phyloP scores from a whole-genome alignment of 2,888 invertebrate species.

The Amphipyra berbera region DNA sequence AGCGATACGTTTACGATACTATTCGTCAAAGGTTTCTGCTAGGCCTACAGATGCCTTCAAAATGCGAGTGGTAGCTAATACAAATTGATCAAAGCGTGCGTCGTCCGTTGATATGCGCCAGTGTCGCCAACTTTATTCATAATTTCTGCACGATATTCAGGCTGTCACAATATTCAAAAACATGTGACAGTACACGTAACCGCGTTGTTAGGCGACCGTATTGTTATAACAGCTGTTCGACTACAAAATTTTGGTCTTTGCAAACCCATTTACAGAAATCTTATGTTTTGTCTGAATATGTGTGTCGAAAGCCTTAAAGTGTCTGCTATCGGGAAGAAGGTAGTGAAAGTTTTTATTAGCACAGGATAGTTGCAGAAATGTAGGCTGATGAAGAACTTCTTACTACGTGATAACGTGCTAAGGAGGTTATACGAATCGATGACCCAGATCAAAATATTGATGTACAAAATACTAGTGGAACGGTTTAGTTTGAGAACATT shows the following conservation, averaged over 20 bases:
- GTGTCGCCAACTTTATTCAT: constrained; percentile 30
- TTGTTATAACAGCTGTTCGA: constrained; percentile 44
- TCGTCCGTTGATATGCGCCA: constrained; percentile 70
- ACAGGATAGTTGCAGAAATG: constrained; percentile 1
- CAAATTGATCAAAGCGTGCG: constrained; percentile 64
- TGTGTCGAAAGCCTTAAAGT: constrained; percentile 1
- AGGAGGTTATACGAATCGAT: constrained; percentile 35
- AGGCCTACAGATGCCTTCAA: constrained; percentile 29
- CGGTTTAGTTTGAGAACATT: constrained; percentile 15
- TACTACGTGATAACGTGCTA: constrained; percentile 6
- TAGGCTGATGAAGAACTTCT: constrained; percentile 5
- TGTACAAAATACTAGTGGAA: constrained; percentile 12
- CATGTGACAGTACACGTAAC: constrained; percentile 39
- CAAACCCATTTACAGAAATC: background rate
- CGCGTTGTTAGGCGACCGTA: constrained; percentile 41
- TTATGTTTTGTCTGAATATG: background rate
- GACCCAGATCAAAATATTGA: constrained; percentile 46
- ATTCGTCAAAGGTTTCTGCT: constrained; percentile 11
- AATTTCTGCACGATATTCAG: constrained; percentile 25
- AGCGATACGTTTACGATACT: no score
- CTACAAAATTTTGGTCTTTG: constrained; percentile 14
- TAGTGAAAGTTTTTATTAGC: constrained; percentile 1
- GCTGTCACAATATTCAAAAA: constrained; percentile 37
- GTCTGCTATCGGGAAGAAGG: background rate
- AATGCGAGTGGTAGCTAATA: constrained; percentile 43